A percentile compares a stretch with the other conserved stretches of the same genome.
Evolutionary conservation across 2,113 vertebrate species (phyloP).

Genomic region (Mystacornis crossleyi): DNA sequence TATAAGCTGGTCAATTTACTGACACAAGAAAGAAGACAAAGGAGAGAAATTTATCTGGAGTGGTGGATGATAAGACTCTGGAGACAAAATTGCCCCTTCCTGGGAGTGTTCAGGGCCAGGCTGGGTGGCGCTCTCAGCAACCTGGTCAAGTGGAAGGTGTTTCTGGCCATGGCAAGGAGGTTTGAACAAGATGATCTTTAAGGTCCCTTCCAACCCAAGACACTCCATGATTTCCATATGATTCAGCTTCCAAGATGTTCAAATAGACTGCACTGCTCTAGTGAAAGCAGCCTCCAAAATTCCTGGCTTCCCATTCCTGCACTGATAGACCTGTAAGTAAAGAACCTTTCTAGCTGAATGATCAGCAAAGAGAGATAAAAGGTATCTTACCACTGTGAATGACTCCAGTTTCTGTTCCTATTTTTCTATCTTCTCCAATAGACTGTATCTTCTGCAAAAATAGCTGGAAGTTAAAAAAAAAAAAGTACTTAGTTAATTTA

Average conservation of each 20-base stretch:
- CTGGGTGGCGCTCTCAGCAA: not conserved
- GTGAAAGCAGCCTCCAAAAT: not conserved
- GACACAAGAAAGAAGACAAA: not conserved
- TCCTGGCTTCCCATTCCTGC: not conserved
- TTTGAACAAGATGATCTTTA: not conserved
- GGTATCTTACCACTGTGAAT: not conserved
- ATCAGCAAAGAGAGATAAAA: not conserved
- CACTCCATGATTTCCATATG: not conserved
- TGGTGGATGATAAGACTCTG: not conserved
- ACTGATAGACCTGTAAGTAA: not conserved
- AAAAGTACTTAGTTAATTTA: not conserved
- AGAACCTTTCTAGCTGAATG: not conserved
- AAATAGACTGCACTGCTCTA: not conserved
- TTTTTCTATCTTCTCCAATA: not conserved
- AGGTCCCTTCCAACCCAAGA: not conserved
- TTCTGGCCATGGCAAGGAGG: fast-evolving
- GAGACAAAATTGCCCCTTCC: not conserved
- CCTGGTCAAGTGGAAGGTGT: not conserved
- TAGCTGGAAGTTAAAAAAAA: not conserved
- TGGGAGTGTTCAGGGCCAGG: not conserved
- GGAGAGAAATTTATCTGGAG: not conserved
- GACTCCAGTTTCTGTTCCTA: not conserved
- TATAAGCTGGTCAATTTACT: not conserved
- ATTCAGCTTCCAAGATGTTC: not conserved
- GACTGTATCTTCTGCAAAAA: not conserved